A percentile compares a stretch with the other conserved stretches of the same genome.
These are phyloP conservation scores for Nebria ingens DNA, from an alignment of 1,140 invertebrate genomes.

Conservation along the genomic window DNA sequence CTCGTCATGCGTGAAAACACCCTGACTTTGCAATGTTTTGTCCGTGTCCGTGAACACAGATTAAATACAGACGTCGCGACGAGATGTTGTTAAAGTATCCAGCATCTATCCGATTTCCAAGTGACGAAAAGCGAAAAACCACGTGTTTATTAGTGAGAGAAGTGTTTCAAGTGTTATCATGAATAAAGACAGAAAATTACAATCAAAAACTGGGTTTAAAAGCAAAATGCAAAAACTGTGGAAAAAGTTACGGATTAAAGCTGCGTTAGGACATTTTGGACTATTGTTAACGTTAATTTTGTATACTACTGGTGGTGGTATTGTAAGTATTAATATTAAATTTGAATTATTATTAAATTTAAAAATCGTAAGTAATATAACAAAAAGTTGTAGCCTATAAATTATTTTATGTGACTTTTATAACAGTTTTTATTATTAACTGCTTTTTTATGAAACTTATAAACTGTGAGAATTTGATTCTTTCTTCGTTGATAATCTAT, in stretches of 20 bases:
- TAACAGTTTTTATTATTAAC: too few species aligned
- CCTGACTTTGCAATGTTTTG: too few species aligned
- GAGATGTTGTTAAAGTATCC: background rate
- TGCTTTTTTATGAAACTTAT: too few species aligned
- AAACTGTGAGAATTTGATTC: slow-evolving; percentile 8
- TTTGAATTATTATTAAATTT: slow-evolving; percentile 11
- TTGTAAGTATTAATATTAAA: slow-evolving; percentile 43
- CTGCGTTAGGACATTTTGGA: slow-evolving; percentile 54
- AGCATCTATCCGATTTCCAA: too few species aligned
- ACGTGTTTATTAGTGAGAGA: too few species aligned
- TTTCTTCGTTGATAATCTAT: slow-evolving; percentile 17
- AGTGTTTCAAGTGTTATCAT: too few species aligned
- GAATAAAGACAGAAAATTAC: background rate
- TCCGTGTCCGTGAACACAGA: background rate
- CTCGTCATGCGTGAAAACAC: too few species aligned
- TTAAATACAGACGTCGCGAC: background rate
- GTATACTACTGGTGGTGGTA: slow-evolving; percentile 60
- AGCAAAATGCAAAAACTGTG: slow-evolving; percentile 27
- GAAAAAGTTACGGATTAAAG: slow-evolving; percentile 43
- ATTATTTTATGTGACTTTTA: too few species aligned
- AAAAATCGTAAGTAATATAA: too few species aligned
- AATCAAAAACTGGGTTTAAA: slow-evolving; percentile 22
- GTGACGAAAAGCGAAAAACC: too few species aligned
- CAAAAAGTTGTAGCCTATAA: too few species aligned
- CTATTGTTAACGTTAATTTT: slow-evolving; percentile 57